These are phyloP conservation scores for Tenthredo notha DNA, from an alignment of 2,888 invertebrate species.

Conservation along the genomic window DNA sequence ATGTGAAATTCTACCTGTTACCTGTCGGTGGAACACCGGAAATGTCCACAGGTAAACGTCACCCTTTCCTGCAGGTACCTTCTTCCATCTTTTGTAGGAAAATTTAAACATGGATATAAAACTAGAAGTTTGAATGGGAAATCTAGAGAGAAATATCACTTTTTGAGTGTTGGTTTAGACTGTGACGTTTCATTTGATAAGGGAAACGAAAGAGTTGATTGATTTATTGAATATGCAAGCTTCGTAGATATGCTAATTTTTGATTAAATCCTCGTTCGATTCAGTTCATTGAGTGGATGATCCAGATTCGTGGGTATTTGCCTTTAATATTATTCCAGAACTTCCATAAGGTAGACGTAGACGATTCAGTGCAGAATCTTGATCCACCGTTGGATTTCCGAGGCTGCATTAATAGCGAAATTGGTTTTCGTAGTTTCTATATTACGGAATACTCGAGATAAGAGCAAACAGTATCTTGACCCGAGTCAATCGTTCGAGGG, in stretches of 20 bases:
- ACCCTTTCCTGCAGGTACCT: neutral
- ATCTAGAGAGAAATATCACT: neutral
- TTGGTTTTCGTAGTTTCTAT: neutral
- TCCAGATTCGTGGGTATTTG: neutral
- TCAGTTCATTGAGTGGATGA: slow-evolving; percentile 8
- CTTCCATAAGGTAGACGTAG: neutral
- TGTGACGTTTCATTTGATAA: neutral
- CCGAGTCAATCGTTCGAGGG: slow-evolving; percentile 7
- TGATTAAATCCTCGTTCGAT: neutral
- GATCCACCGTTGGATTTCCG: neutral
- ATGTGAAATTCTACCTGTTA: neutral
- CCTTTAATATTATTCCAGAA: slow-evolving; percentile 1
- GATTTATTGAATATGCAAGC: neutral
- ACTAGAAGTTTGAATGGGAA: neutral
- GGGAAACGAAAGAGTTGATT: neutral
- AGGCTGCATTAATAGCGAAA: slow-evolving; percentile 2
- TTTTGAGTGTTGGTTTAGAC: neutral
- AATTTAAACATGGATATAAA: neutral
- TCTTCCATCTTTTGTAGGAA: neutral
- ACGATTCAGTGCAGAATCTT: neutral
- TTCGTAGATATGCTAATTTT: neutral
- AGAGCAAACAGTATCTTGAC: slow-evolving; percentile 39
- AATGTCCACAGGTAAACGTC: neutral
- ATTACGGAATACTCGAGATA: slow-evolving; percentile 27
- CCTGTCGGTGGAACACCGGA: neutral